Evolutionary conservation across 2,888 invertebrate genomes (phyloP).

Genomic region (Drosophila niveifrons): DNA sequence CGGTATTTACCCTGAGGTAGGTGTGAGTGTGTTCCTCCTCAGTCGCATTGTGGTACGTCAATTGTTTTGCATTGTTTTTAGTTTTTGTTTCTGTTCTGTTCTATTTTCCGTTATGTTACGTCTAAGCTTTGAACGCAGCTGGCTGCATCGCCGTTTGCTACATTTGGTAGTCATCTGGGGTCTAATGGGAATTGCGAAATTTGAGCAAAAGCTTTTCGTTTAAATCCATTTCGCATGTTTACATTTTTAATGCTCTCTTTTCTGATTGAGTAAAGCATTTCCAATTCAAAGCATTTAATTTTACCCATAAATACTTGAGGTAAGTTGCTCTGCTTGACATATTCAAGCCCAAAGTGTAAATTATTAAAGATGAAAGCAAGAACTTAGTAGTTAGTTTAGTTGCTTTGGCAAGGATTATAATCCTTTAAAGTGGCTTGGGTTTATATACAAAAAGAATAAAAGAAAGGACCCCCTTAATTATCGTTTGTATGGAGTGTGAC

Average conservation of each 20-base stretch:
- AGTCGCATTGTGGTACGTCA: constrained; percentile 59
- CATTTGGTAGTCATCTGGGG: constrained; percentile 5
- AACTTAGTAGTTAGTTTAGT: too few species aligned
- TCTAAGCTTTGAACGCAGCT: constrained; percentile 21
- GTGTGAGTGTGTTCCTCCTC: constrained; percentile 62
- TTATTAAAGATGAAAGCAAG: background rate
- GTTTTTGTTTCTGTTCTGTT: constrained; percentile 6
- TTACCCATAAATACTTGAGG: too few species aligned
- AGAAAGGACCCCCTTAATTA: too few species aligned
- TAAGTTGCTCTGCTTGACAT: too few species aligned
- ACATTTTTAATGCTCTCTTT: constrained; percentile 39
- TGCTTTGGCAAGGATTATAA: too few species aligned
- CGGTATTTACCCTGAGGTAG: constrained; percentile 69
- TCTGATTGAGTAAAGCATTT: constrained; percentile 12
- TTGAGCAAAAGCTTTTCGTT: constrained; percentile 16
- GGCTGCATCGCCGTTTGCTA: constrained; percentile 5
- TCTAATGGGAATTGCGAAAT: constrained; percentile 40
- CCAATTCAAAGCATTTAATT: constrained; percentile 5
- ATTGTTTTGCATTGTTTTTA: constrained; percentile 63
- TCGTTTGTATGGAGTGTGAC: too few species aligned
- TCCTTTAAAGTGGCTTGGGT: too few species aligned
- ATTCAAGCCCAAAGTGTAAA: too few species aligned
- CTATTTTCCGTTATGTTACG: constrained; percentile 1
- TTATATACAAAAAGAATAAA: too few species aligned
- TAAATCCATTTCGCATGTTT: constrained; percentile 33